These are phyloP conservation scores for Erethizon dorsatum DNA, from an alignment of 2,797 vertebrate species.

Conservation along the genomic window DNA sequence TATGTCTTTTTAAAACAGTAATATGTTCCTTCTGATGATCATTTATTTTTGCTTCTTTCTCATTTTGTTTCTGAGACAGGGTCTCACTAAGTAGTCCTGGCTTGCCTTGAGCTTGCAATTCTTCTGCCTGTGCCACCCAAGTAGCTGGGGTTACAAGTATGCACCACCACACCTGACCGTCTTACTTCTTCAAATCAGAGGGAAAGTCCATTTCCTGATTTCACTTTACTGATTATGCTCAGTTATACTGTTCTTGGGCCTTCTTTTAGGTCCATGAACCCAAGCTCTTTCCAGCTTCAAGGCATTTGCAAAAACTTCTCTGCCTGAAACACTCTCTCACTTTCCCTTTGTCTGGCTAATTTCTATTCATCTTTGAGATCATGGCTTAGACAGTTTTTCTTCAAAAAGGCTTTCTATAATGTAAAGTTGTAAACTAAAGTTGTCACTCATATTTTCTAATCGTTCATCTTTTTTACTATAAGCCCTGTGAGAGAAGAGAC, in stretches of 20 bases:
- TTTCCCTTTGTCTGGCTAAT: background rate
- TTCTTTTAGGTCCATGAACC: conserved; percentile 34
- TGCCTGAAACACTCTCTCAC: conserved; percentile 20
- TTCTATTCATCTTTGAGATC: conserved; percentile 36
- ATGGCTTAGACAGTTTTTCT: conserved; percentile 2
- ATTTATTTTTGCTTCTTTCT: background rate
- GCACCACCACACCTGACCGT: background rate
- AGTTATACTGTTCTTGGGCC: conserved; percentile 7
- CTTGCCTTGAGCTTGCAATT: background rate
- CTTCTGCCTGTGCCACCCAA: background rate
- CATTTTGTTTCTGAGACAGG: background rate
- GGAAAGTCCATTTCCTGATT: conserved; percentile 47
- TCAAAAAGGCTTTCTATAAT: background rate
- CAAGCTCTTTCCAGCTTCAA: conserved; percentile 11
- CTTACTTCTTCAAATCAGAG: conserved; percentile 15
- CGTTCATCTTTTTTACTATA: conserved; percentile 10
- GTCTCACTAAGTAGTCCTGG: background rate
- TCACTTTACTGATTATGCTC: background rate
- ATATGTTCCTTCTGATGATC: background rate
- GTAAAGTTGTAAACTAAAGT: conserved; percentile 16
- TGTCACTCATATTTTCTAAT: conserved; percentile 38
- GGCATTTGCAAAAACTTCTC: conserved; percentile 18
- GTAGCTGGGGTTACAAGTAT: background rate
- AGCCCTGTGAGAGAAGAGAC: conserved; percentile 3
- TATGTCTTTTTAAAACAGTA: conserved; percentile 11